These are phyloP conservation scores for Lepilemur septentrionalis DNA, from an alignment of 2,797 vertebrate genomes.

Conservation along the genomic window DNA sequence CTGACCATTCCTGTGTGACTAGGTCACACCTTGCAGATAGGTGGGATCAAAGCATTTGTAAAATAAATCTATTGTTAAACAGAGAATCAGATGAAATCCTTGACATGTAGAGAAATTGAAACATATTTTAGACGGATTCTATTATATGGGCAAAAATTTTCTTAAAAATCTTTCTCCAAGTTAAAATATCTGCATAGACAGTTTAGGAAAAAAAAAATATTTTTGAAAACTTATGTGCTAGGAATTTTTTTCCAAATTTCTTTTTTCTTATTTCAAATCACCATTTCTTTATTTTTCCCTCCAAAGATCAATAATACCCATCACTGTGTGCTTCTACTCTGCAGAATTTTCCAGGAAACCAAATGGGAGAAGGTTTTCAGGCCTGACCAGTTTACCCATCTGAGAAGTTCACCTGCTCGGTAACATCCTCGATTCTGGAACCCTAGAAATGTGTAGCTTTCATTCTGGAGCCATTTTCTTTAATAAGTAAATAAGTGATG, in stretches of 20 bases:
- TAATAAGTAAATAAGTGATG: not conserved
- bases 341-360: not conserved
- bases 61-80: not conserved
- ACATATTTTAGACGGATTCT: not conserved
- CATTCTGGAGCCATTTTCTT: not conserved
- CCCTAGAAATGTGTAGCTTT: rapidly evolving
- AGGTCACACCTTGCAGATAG: not conserved
- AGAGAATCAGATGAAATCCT: not conserved
- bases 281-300: not conserved
- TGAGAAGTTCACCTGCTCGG: rapidly evolving
- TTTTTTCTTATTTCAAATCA: not conserved
- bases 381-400: too few species aligned
- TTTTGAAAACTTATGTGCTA: not conserved
- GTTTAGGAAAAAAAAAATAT: not conserved
- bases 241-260: not conserved
- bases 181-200: not conserved
- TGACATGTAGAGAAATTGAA: not conserved
- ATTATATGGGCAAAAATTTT: not conserved
- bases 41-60: not conserved
- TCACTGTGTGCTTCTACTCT: not conserved
- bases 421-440: rapidly evolving
- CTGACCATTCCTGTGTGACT: not conserved
- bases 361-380: not conserved
- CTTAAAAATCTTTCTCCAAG: not conserved
- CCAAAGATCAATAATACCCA: not conserved